Percentiles rank a stretch among this genome's conserved stretches.
phyloP scores from a whole-genome alignment of 2,888 invertebrate species.

The Drosophila pegasa region DNA sequence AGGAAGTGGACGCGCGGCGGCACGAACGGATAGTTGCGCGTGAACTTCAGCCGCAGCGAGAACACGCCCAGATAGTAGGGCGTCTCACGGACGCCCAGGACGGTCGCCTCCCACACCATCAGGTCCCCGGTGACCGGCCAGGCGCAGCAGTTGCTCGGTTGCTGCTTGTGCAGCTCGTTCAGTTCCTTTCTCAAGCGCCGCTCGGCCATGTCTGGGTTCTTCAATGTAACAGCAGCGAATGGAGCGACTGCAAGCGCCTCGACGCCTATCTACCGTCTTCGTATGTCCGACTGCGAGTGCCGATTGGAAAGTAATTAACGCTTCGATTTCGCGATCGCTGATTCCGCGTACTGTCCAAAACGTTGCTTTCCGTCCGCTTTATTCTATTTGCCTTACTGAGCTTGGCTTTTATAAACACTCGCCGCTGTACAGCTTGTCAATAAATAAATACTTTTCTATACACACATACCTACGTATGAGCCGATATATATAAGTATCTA shows the following conservation, averaged over 20 bases:
- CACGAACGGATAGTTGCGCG: conserved; percentile 20
- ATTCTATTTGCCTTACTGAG: background rate
- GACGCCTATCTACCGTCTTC: background rate
- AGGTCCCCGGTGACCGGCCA: conserved; percentile 25
- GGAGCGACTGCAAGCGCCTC: too few relatives aligned
- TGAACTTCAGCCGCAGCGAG: conserved; percentile 19
- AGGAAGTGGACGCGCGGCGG: conserved; percentile 36
- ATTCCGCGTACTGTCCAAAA: background rate
- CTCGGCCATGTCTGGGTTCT: conserved; percentile 7
- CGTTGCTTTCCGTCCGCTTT: background rate
- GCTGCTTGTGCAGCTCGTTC: background rate
- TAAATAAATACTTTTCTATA: background rate
- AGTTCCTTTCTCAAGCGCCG: conserved; percentile 30
- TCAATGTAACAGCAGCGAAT: too few relatives aligned
- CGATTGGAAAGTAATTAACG: background rate
- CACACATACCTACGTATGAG: too few relatives aligned
- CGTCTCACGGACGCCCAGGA: conserved; percentile 15
- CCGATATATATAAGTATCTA: background rate
- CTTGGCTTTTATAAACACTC: background rate
- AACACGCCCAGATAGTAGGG: conserved; percentile 41
- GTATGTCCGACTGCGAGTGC: background rate
- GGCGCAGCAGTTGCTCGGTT: conserved; percentile 17
- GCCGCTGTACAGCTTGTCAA: background rate
- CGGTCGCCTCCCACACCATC: conserved; percentile 38
- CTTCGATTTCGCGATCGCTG: background rate